A percentile compares a stretch with the other conserved stretches of the same genome.
Conservation (phyloP, 2,797 vertebrate genomes). For the Gallinago solitaria region DNA sequence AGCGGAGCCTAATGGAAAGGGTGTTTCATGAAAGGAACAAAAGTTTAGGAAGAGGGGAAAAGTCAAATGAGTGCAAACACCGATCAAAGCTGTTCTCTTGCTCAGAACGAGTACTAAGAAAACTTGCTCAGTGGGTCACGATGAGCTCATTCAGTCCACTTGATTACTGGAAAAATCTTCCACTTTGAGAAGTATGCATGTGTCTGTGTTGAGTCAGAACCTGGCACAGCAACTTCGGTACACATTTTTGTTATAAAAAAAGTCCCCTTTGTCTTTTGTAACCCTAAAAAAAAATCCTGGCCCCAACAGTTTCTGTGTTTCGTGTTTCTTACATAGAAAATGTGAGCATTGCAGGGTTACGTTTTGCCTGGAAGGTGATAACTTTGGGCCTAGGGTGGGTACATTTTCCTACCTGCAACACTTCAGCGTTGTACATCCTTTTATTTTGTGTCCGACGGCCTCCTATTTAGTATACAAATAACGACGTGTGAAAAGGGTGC, state of each 20-base stretch:
- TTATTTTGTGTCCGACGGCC: background rate
- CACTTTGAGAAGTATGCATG: slow-evolving; percentile 38
- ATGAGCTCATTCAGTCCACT: slow-evolving; percentile 65
- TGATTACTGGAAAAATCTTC: slow-evolving; percentile 67
- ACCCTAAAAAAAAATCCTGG: background rate
- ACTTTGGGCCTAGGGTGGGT: background rate
- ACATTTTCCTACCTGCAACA: background rate
- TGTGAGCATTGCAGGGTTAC: background rate
- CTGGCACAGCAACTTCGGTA: slow-evolving; percentile 36
- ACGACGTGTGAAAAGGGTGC: background rate
- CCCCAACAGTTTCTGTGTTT: background rate
- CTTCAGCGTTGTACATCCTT: background rate
- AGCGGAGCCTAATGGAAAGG: background rate
- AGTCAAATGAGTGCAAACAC: slow-evolving; percentile 53
- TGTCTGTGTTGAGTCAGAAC: slow-evolving; percentile 64
- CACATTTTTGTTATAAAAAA: slow-evolving; percentile 60
- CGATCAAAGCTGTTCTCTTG: slow-evolving; percentile 36
- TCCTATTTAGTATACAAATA: background rate
- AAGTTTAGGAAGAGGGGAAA: slow-evolving; percentile 47
- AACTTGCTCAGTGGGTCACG: slow-evolving; percentile 61
- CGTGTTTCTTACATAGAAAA: background rate
- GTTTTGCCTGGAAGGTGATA: background rate
- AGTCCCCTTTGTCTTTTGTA: slow-evolving; percentile 39
- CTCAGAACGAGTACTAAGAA: slow-evolving; percentile 47
- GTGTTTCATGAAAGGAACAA: slow-evolving; percentile 28